Base-by-base conservation (phyloP, 2,797 vertebrate genomes). In the Gambelia wislizenii region DNA sequence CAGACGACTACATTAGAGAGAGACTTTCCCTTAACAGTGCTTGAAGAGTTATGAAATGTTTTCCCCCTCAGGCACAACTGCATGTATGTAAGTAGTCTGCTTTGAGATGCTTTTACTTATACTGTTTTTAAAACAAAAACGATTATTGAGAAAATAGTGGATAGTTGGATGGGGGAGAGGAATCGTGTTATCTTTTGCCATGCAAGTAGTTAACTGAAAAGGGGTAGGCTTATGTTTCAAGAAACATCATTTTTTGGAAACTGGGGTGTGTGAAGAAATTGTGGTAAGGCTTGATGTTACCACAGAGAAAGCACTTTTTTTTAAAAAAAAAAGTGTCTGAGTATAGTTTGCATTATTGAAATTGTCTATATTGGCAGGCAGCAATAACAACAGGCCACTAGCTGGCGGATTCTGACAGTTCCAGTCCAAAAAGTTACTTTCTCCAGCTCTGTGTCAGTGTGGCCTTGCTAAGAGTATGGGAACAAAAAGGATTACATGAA, bases 401-500 rank as follows among this genome's bases (percentile, higher is more conserved):
- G 64, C 7, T 30, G 64, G 64, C 5, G 22, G 22, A 61, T 20
- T 61, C 20, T 61, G 59, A 22, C 22, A 61, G 22, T 67, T 67
- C 64, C 12, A 67, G 64, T 67, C 27, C 27, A 12, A 67, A 30
- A 30, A 67, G 9, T 30, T 33, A 33, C 27, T 33, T 67, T 67
- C 10, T 14, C 64, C 27, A 67, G 4, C 1, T 10, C 14, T 8
- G 14, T n/a, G 4, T 30, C 16, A 39, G 13, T 49, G 10, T 13
- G 44, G 44, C 0, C 30, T 36, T 39, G 0, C 22, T 52, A 8
- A 42, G 36, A 39, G 4, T 0, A 5, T 4, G 18, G 39, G 1
- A 16, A 42, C 2, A 4, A 54, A 39, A 22, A 69, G 16, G 61
- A 69, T 69, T 83, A 52, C 61, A 69, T 83, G 61, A 83, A 16